Evolutionary conservation across 2,797 vertebrate genomes (phyloP).

Genomic region (Diglossa cyanea): DNA sequence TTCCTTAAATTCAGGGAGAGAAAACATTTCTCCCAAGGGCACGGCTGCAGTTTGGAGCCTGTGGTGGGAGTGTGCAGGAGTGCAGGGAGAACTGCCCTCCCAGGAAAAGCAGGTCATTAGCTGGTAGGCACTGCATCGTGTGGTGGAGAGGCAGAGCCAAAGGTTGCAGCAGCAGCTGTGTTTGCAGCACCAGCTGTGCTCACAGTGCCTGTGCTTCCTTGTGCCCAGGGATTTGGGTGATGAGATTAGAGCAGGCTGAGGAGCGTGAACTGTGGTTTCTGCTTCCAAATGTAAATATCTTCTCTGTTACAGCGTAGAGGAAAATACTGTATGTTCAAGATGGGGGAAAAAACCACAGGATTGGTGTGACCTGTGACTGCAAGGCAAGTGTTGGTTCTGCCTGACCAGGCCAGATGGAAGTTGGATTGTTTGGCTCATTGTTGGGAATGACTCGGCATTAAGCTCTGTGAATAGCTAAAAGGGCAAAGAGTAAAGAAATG

Average conservation of each 20-base stretch:
- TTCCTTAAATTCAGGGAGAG: background rate
- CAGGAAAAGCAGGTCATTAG: background rate
- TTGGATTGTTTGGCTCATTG: background rate
- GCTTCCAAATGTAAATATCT: background rate
- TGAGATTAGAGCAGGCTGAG: background rate
- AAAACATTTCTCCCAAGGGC: background rate
- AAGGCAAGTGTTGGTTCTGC: background rate
- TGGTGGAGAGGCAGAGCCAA: background rate
- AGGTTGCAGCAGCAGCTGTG: slow-evolving; percentile 22
- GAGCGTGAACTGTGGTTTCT: background rate
- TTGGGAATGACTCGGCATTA: background rate
- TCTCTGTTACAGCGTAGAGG: background rate
- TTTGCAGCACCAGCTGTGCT: background rate
- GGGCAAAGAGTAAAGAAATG: slow-evolving; percentile 23
- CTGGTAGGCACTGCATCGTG: background rate
- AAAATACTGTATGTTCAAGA: background rate
- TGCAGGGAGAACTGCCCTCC: background rate
- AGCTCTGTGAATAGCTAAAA: slow-evolving; percentile 9
- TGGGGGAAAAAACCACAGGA: background rate
- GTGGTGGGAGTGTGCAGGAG: fast-evolving
- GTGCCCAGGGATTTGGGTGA: slow-evolving; percentile 1
- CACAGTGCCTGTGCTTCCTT: background rate
- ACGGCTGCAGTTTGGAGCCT: background rate
- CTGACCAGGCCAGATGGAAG: background rate
- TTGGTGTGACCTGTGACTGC: background rate